These are phyloP conservation scores for Nasonia oneida DNA, from an alignment of 2,888 invertebrate species.

Conservation along the genomic window DNA sequence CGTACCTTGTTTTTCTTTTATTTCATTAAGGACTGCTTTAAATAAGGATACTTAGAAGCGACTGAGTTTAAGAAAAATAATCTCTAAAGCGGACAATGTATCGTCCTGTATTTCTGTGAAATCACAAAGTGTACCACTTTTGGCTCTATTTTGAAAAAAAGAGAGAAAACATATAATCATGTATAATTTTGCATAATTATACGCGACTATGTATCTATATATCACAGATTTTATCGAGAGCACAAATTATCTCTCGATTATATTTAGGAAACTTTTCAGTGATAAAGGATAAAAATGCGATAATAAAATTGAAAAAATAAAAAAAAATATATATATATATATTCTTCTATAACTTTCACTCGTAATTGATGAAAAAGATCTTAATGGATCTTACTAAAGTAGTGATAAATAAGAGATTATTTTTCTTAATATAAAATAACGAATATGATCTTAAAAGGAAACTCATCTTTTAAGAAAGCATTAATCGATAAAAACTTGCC, in stretches of 20 bases:
- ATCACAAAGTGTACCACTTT: slow-evolving; percentile 53
- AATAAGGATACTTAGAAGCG: slow-evolving; percentile 36
- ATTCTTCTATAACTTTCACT: slow-evolving; percentile 60
- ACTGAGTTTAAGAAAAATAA: slow-evolving; percentile 61
- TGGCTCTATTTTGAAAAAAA: slow-evolving; percentile 38
- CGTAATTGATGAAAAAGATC: slow-evolving; percentile 24
- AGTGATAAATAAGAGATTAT: slow-evolving; percentile 58
- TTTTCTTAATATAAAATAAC: slow-evolving; percentile 57
- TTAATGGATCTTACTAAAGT: slow-evolving; percentile 40
- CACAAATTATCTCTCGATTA: slow-evolving; percentile 47
- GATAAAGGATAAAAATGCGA: slow-evolving; percentile 27
- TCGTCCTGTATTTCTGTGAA: slow-evolving; percentile 37
- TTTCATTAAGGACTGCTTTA: slow-evolving; percentile 48
- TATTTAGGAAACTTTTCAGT: slow-evolving; percentile 54
- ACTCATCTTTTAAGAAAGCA: slow-evolving; percentile 49
- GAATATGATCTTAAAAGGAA: slow-evolving; percentile 48
- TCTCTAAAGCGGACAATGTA: slow-evolving; percentile 44
- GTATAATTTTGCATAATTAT: slow-evolving; percentile 49
- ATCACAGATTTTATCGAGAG: slow-evolving; percentile 45
- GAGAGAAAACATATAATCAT: slow-evolving; percentile 35
- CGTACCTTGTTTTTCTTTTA: slow-evolving; percentile 58
- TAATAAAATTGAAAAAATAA: slow-evolving; percentile 24
- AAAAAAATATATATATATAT: slow-evolving; percentile 38
- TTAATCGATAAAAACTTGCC: slow-evolving; percentile 58
- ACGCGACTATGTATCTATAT: slow-evolving; percentile 47